These are phyloP conservation scores for Clarias platycephalus DNA, from an alignment of 2,797 vertebrate genomes.

Conservation along the genomic window DNA sequence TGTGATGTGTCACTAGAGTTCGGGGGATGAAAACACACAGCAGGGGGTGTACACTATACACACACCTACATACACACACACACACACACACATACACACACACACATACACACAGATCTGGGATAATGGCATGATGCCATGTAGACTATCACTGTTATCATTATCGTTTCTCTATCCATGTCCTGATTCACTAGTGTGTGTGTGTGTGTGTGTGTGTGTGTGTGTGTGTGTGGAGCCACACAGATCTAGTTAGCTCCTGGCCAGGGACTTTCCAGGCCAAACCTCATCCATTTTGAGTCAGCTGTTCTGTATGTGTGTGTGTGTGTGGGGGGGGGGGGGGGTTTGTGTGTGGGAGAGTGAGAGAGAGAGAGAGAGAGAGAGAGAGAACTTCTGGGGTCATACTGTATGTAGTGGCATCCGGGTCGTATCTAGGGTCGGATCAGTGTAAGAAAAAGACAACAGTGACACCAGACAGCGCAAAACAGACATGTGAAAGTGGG, in stretches of 20 bases:
- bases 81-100: constrained; percentile 57
- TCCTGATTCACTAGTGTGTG: constrained; percentile 47
- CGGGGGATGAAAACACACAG: constrained; percentile 45
- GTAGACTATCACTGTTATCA: constrained; percentile 24
- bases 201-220: constrained; percentile 43
- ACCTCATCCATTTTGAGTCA: constrained; percentile 68
- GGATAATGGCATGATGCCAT: constrained; percentile 59
- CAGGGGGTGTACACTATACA: constrained; percentile 45
- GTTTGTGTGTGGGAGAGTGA: constrained; percentile 21
- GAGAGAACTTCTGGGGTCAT: constrained; percentile 18
- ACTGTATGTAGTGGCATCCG: background rate
- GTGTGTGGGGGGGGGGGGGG: constrained; percentile 24
- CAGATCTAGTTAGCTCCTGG: constrained; percentile 67
- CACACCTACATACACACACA: constrained; percentile 43
- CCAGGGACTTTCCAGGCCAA: constrained; percentile 80
- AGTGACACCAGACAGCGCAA: background rate
- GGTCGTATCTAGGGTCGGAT: constrained; percentile 22
- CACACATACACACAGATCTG: constrained; percentile 64
- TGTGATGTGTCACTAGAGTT: constrained; percentile 55
- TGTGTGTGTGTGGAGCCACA: constrained; percentile 60
- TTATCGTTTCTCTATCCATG: constrained; percentile 39
- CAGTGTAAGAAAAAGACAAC: constrained; percentile 1
- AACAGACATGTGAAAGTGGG: background rate
- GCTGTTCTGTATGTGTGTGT: constrained; percentile 52
- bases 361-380: constrained; percentile 7